phyloP scores from a whole-genome alignment of 2,888 invertebrate genomes.

The Sturmia bella region DNA sequence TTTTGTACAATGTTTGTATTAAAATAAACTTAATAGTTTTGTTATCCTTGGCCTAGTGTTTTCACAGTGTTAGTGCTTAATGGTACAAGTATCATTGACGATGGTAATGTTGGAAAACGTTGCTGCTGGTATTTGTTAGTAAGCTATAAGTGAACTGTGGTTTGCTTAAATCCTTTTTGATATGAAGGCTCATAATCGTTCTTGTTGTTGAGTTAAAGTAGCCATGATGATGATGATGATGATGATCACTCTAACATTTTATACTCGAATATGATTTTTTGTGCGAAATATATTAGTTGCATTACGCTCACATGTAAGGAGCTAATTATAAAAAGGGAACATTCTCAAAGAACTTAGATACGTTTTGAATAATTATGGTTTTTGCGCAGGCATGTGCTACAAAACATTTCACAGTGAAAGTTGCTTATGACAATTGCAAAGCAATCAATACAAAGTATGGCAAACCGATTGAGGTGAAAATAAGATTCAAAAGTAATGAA shows the following conservation, averaged over 20 bases:
- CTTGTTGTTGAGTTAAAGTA: conserved; percentile 14
- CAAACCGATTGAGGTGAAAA: no score
- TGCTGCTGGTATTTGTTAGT: conserved; percentile 15
- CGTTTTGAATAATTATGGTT: no score
- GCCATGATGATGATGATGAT: conserved; percentile 21
- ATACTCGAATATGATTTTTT: background rate
- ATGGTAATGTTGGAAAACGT: background rate
- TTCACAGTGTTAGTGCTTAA: conserved; percentile 26
- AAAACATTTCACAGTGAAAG: no score
- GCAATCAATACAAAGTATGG: no score
- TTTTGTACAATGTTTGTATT: background rate
- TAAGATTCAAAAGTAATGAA: no score
- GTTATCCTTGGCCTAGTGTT: conserved; percentile 66
- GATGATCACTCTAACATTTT: no score
- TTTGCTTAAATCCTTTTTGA: conserved; percentile 24
- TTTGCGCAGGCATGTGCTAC: no score
- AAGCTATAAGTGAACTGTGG: background rate
- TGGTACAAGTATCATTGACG: background rate
- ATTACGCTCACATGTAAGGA: no score
- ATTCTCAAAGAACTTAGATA: no score
- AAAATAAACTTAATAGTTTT: conserved; percentile 59
- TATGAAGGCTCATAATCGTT: conserved; percentile 3
- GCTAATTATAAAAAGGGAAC: no score
- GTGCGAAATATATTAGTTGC: background rate
- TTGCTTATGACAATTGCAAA: no score